Conservation (phyloP, 1,140 invertebrate genomes). For the Tetragnatha versicolor region DNA sequence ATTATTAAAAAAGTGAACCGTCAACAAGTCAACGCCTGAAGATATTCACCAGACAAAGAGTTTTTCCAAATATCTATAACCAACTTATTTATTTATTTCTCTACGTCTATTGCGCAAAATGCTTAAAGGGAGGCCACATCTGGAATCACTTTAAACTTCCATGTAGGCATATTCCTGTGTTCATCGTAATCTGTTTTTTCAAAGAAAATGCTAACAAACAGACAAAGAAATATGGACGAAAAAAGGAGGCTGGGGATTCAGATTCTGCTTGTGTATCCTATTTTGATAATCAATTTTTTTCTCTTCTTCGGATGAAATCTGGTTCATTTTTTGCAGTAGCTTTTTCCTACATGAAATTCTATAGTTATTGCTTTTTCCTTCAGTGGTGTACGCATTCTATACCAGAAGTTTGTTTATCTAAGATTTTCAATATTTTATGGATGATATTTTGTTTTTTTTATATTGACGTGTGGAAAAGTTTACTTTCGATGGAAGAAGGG, state of each 20-base stretch:
- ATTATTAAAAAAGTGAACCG: too few relatives aligned
- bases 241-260: neutral
- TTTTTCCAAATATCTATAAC: neutral
- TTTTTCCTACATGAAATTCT: neutral
- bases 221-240: too few relatives aligned
- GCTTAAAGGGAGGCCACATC: slow-evolving; percentile 9
- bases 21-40: too few relatives aligned
- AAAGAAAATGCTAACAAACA: too few relatives aligned
- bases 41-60: neutral
- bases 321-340: neutral
- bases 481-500: too few relatives aligned
- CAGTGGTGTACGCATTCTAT: neutral
- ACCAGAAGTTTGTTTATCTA: neutral
- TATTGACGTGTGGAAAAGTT: too few relatives aligned
- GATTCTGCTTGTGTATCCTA: neutral
- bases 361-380: slow-evolving; percentile 4
- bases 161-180: slow-evolving; percentile 9
- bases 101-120: neutral
- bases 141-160: neutral
- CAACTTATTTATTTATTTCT: neutral
- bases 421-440: too few relatives aligned
- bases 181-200: slow-evolving; percentile 16
- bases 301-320: neutral
- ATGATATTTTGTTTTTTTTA: too few relatives aligned
- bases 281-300: neutral